phyloP scores from a whole-genome alignment of 2,888 invertebrate species.

The Cheilosia soror region DNA sequence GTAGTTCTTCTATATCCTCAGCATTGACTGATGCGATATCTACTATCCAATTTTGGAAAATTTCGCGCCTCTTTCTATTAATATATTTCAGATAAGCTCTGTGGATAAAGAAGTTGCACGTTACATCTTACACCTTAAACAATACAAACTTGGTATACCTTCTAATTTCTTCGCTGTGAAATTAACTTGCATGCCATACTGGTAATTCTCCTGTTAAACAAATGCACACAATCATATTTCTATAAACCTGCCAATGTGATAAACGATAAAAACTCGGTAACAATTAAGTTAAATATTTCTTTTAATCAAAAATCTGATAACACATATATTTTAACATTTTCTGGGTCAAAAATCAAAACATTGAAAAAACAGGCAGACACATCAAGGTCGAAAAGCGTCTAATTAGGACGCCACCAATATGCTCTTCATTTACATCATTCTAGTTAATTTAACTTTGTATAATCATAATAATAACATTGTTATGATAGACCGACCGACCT shows the following conservation, averaged over 20 bases:
- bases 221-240: too few relatives aligned
- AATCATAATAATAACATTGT: background rate
- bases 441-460: conserved; percentile 13
- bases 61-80: too few relatives aligned
- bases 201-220: too few relatives aligned
- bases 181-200: too few relatives aligned
- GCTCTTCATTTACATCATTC: conserved; percentile 16
- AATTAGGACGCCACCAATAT: conserved; percentile 20
- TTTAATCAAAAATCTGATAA: background rate
- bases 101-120: too few relatives aligned
- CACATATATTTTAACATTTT: background rate
- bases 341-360: background rate
- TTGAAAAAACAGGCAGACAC: background rate
- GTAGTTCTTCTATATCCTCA: too few relatives aligned
- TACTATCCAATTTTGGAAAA: too few relatives aligned
- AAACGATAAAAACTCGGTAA: background rate
- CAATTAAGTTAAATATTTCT: background rate
- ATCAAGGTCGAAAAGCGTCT: conserved; percentile 25
- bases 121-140: too few relatives aligned
- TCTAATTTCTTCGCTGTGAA: too few relatives aligned
- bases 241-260: background rate
- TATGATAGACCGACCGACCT: conserved; percentile 16
- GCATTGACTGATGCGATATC: too few relatives aligned
- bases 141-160: too few relatives aligned
- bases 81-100: too few relatives aligned